Evolutionary conservation across 2,113 vertebrate genomes (phyloP), one percentile per base, ranked within the genome.

Genomic region (Terrapene triunguis): DNA sequence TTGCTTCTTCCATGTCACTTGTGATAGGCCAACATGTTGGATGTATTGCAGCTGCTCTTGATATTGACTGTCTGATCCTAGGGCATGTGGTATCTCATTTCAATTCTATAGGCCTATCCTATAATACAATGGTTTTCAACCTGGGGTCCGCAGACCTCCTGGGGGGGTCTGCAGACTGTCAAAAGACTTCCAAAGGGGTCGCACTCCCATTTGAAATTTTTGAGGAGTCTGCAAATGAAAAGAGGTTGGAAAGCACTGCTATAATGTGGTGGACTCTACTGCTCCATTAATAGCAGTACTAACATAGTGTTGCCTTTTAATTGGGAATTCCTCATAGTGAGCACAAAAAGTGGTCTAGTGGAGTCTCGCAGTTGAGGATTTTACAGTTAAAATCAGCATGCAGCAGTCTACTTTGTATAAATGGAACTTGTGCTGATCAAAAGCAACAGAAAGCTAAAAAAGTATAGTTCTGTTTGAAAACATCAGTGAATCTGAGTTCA

Each of bases 371-470:
- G 6, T n/a, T 44, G 50, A 0, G 50, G 51, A 6, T 87, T 50
- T 80, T 48, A 17, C 27, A 50, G 4, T 87, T 84, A 84, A 87
- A 51, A 90, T 44, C n/a, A 14, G 2, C 2, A 81, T 82, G 80
- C 55, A 72, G 22, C 48, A 92, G 25, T 47, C 42, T 47, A 47
- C 11, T 17, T 86, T 80, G 4, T 78, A 3, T 89, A 72, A 86
- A 10, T 53, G 16, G 19, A 82, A 55, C 25, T 85, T 82, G 7
- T 76, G 42, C 89, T 89, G 48, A 17, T 48, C 47, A 50, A 44
- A 53, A 50, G 65, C 48, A 86, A 2, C 6, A 1, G n/a, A 3
- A 59, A 0, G 44, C 62, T 69, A 19, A 69, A 35, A 65, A 16
- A 32, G 62, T 69, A 21, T n/a, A 69, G 16, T 69, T 69, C 8